Evolutionary conservation across 2,888 invertebrate species (phyloP), one percentile per base, ranked within the genome.

Genomic region (Lepetodrilus schrolli): DNA sequence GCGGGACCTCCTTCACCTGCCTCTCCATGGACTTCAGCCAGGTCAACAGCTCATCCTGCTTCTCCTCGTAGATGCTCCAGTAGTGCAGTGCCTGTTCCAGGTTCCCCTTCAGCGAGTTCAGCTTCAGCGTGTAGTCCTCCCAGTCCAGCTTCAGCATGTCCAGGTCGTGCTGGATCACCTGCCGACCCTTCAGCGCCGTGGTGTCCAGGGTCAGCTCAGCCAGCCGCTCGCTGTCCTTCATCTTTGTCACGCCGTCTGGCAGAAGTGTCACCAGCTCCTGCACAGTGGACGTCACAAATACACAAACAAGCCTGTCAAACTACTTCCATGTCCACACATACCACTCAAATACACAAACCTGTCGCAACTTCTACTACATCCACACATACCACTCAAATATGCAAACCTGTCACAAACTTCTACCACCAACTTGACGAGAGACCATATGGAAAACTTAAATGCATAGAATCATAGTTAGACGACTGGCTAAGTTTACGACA

Each of bases 11-110:
- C 70, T 96, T 94, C 88, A 97, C 95, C 72, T 94, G 93, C 7
- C 94, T 93, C 92, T 98, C 97, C 89, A 94, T 94, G 34, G 93
- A 92, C 85, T 95, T 94, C 80, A 97, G 94, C 97, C 97, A 97
- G 82, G 94, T 94, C 10, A 95, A 95, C 37, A 96, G 93, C 26
- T 93, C 92, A 80, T 96, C 96, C 50, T 96, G 92, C 36, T 94
- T 94, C 51, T 93, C 93, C 88, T 98, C 97, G 90, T 97, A 98
- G 75, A 94, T 94, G 81, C 94, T 93, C 98, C 98, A 98, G 88
- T 95, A 95, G 69, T 93, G 93, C 1, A 96, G 91, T 0, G 95
- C 93, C 75, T 93, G 93, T 78, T 94, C 94, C 74, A 96, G 93
- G 86, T 95, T 95, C 30, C 93, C 93, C 86, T 94, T 94, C 5